Conservation (phyloP, 37 sponge, comb jelly and placozoan species). For the Aplysina aerophoba region DNA sequence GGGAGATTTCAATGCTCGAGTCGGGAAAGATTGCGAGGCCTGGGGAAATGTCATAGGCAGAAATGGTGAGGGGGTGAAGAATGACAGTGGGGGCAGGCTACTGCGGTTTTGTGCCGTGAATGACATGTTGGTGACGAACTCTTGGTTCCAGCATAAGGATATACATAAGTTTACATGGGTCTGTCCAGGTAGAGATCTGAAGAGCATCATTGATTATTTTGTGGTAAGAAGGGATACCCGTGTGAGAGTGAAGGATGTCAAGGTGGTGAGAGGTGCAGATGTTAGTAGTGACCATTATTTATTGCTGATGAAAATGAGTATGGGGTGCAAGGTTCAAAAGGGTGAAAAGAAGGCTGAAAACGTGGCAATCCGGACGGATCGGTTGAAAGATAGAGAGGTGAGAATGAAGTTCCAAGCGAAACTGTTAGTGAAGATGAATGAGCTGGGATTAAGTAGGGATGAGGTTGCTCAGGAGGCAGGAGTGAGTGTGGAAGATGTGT, state of each 20-base stretch:
- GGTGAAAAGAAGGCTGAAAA: neutral
- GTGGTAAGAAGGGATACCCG: slow-evolving; percentile 30
- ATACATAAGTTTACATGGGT: slow-evolving; percentile 48
- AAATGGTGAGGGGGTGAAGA: neutral
- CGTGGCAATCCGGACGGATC: neutral
- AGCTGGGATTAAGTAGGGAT: slow-evolving; percentile 17
- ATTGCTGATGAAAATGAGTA: neutral
- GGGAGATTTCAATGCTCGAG: slow-evolving; percentile 24
- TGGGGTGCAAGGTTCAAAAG: neutral
- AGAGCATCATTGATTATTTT: slow-evolving; percentile 38
- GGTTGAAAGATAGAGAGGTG: slow-evolving; percentile 16
- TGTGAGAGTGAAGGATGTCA: neutral
- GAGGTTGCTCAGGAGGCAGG: neutral
- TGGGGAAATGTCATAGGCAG: slow-evolving; percentile 14
- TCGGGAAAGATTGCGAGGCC: neutral
- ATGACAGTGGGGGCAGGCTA: slow-evolving; percentile 14
- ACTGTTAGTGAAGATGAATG: slow-evolving; percentile 12
- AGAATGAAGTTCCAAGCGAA: slow-evolving; percentile 15
- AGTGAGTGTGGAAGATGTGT: slow-evolving; percentile 11
- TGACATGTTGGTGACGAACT: slow-evolving; percentile 42
- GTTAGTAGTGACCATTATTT: slow-evolving; percentile 40
- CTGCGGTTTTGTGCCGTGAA: slow-evolving; percentile 44
- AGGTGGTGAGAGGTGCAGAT: slow-evolving; percentile 31
- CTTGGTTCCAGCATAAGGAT: slow-evolving; percentile 36
- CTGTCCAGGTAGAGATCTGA: slow-evolving; percentile 36